Base-by-base conservation (phyloP, 2,888 invertebrate species). In the Leptogaster cylindrica region DNA sequence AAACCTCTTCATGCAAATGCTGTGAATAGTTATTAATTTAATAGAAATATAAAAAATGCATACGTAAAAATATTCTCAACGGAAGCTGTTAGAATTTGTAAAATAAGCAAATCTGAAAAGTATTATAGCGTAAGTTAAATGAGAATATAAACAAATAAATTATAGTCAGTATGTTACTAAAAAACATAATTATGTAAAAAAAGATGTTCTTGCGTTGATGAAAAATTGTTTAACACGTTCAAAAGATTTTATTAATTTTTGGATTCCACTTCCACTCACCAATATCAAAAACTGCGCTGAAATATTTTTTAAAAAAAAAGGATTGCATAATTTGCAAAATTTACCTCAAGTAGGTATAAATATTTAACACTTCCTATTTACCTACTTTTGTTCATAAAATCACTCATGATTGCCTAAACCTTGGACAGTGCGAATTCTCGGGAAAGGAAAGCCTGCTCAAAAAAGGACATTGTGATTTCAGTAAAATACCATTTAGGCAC, bases 1-100 rank as follows among this genome's bases (percentile, higher is more conserved):
- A 31, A 31, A 31, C 10, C 31, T 31, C 7, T 10, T 12, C 36
- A 36, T n/a, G 12, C 58, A 66, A 66, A 61, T 67, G 67, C 67
- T 67, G 67, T 67, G 67, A 67, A 58, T 67, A 67, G 61, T 61
- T 14, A 58, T 18, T 36, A 67, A 41, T 55, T 41, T 33, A 28
- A 18, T 46, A 46, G 5, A 12, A 10, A 14, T 2, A 14, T 36
- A 10, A 36, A 3, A 36, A 3, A 36, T 36, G 12, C 12, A 4
- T 36, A n/a, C n/a, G 36, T 10, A n/a, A 36, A 36, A n/a, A 14
- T 6, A 12, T 36, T 36, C 36, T 3, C 7, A 10, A 10, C 36
- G 10, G 12, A 10, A n/a, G 10, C 10, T 10, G 10, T 31, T 10
- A 8, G 31, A 8, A 31, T 31, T 8, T 31, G 31, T 31, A 10